Evolutionary conservation across 2,797 vertebrate species (phyloP).

Genomic region (Aulostomus chinensis): DNA sequence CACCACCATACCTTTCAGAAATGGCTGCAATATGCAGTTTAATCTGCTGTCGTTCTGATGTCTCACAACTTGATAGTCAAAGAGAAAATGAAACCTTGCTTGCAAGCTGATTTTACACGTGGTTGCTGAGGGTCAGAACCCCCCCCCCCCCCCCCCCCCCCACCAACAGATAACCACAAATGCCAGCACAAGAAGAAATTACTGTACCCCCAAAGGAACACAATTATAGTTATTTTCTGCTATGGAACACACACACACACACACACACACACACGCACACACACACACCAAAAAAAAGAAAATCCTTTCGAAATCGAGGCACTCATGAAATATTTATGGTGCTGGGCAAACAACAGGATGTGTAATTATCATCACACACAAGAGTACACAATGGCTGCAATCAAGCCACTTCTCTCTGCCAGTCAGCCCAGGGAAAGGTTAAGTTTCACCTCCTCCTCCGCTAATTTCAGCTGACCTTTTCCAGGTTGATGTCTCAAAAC

Average conservation of each 20-base stretch:
- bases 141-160: too few relatives aligned
- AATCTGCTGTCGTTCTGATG: background rate
- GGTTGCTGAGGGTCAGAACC: too few relatives aligned
- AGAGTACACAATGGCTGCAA: slow-evolving; percentile 75
- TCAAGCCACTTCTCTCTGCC: slow-evolving; percentile 72
- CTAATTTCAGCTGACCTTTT: slow-evolving; percentile 70
- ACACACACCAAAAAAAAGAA: slow-evolving; percentile 1
- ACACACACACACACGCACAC: too few relatives aligned
- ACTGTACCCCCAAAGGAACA: background rate
- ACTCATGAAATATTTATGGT: slow-evolving; percentile 67
- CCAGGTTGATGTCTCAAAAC: slow-evolving; percentile 37
- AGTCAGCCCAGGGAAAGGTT: slow-evolving; percentile 69
- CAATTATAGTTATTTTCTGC: slow-evolving; percentile 9
- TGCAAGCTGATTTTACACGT: too few relatives aligned
- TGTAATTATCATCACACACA: slow-evolving; percentile 82
- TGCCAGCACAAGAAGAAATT: slow-evolving; percentile 1
- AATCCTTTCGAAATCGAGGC: slow-evolving; percentile 32
- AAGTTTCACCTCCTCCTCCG: slow-evolving; percentile 52
- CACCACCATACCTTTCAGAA: too few relatives aligned
- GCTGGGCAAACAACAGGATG: slow-evolving; percentile 71
- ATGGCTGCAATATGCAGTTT: background rate
- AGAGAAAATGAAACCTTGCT: too few relatives aligned
- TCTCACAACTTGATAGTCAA: background rate
- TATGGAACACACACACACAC: slow-evolving; percentile 1
- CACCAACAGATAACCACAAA: slow-evolving; percentile 1